Conservation (phyloP, 1,140 invertebrate genomes). For the Galleria mellonella region DNA sequence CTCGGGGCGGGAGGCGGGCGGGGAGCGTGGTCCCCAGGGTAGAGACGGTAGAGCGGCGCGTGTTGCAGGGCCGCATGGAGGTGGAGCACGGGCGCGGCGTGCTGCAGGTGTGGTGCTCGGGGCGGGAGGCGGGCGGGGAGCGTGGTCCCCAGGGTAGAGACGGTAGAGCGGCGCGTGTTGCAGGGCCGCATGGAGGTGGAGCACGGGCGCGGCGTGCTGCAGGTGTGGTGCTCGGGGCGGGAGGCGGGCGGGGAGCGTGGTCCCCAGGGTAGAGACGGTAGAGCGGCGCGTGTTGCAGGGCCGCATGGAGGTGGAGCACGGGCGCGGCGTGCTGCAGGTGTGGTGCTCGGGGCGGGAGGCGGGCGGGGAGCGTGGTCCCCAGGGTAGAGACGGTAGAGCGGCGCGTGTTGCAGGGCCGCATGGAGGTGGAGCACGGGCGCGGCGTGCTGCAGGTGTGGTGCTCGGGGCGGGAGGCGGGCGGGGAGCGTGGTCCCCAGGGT, state of each 20-base stretch:
- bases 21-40: too few species aligned
- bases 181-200: constrained; percentile 79
- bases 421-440: constrained; percentile 77
- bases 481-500: too few species aligned
- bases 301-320: constrained; percentile 77
- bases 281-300: too few species aligned
- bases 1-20: too few species aligned
- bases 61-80: constrained; percentile 77
- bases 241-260: constrained; percentile 45
- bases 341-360: constrained; percentile 75
- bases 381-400: too few species aligned
- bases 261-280: too few species aligned
- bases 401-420: constrained; percentile 76
- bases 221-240: constrained; percentile 77
- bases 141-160: too few species aligned
- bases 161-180: too few species aligned
- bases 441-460: constrained; percentile 78
- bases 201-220: constrained; percentile 74
- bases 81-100: constrained; percentile 77
- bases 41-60: too few species aligned
- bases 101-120: too few species aligned
- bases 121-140: too few species aligned
- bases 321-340: constrained; percentile 75
- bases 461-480: constrained; percentile 67
- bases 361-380: constrained; percentile 33